Percentiles rank a stretch among this genome's conserved stretches.
phyloP scores from a whole-genome alignment of 1,140 invertebrate genomes.

The Temnothorax nylanderi region DNA sequence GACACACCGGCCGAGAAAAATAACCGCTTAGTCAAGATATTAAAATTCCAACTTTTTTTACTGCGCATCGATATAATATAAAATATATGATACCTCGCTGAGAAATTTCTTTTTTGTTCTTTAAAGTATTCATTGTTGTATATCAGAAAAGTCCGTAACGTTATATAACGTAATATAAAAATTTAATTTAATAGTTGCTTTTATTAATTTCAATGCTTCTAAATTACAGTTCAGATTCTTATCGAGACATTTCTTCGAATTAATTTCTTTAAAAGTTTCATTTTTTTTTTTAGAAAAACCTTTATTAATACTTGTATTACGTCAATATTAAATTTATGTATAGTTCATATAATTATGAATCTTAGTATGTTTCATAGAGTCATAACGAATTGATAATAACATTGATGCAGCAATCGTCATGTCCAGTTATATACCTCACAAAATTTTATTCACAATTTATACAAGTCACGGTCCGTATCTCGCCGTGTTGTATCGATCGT shows the following conservation, averaged over 20 bases:
- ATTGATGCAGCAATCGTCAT: not conserved
- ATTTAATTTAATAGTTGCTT: constrained; percentile 6
- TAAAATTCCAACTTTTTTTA: constrained; percentile 64
- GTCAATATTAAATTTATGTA: not conserved
- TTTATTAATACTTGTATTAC: not conserved
- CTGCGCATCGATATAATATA: constrained; percentile 36
- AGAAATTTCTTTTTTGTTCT: constrained; percentile 57
- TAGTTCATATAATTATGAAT: not conserved
- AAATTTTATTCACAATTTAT: not conserved
- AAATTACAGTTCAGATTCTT: constrained; percentile 10
- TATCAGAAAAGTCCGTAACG: not conserved
- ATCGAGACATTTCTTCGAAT: not conserved
- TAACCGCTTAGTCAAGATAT: constrained; percentile 67
- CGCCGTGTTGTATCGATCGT: not conserved
- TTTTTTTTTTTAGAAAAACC: not conserved
- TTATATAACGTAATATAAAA: not conserved
- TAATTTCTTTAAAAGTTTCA: not conserved
- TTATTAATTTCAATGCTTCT: constrained; percentile 22
- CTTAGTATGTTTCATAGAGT: not conserved
- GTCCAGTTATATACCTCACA: not conserved
- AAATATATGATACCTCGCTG: not conserved
- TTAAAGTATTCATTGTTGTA: not conserved
- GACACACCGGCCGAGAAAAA: constrained; percentile 59
- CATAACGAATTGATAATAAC: not conserved
- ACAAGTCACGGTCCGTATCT: not conserved